Evolutionary conservation across 1,140 invertebrate species (phyloP), one percentile per base, ranked within the genome.

Genomic region (Ips nitidus): DNA sequence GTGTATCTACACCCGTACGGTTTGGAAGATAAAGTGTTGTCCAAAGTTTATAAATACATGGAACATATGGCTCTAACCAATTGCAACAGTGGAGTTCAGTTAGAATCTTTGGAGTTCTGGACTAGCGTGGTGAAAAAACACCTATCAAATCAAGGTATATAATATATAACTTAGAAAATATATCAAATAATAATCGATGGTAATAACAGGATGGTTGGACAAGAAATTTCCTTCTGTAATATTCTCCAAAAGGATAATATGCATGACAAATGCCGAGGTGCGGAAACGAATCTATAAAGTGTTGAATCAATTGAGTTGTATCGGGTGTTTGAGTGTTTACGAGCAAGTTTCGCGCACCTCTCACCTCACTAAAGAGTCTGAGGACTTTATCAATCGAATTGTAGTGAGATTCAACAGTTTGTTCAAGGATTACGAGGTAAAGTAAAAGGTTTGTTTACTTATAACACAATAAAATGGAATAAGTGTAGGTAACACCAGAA

Each of bases 131-230:
- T 39, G 0, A 61, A 38, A 52, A 62, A 62, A 40, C 47, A 37
- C n/a, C 56, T 69, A 42, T 1, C 41, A 2, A 36, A 56, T 37
- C 66, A 68, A 60, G 66, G 66, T 65, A 56, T 4, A 59, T 59
- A 22, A 22, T 22, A 22, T 22, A 22, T 0, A 22, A 22, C 22
- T 22, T 22, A 22, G 22, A 22, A 22, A 22, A 22, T 22, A 22
- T 0, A 0, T 22, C 22, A 22, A 22, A 22, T 22, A 22, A 1
- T 22, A 50, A 2, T 50, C 45, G 3, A 50, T 4, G 0, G 40
- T 39, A 37, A 47, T 68, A 56, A 52, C 56, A 63, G 67, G 67
- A n/a, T 69, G 67, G 58, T 53, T 69, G 50, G 67, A 69, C 36
- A 4, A 22, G 36, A 56, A 45, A 56, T 69, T 69, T 57, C 67